Base-by-base conservation (phyloP, 2,888 invertebrate genomes). In the Margaritifera margaritifera region DNA sequence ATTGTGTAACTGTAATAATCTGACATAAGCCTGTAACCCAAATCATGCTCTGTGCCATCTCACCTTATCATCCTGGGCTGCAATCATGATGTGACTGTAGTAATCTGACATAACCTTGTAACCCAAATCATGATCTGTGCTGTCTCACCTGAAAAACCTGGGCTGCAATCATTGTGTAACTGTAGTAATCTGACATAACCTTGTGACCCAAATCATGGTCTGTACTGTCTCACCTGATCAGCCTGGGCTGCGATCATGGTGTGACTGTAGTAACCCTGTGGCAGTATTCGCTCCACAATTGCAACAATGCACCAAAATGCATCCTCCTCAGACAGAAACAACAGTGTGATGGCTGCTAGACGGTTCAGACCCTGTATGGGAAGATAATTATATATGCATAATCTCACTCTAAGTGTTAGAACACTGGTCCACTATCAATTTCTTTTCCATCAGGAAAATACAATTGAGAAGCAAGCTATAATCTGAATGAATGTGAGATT, bases 51-150 rank as follows among this genome's bases (percentile, higher is more conserved):
- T 20, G 53, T 61, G 24, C 19, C 22, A n/a, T 62, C 62, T 55
- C 60, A 91, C 92, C 89, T 92, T 92, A 84, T 92, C 92, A 11
- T n/a, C n/a, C n/a, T n/a, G n/a, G 18, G 92, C 91, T n/a, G 90
- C 92, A 53, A 90, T 83, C 62, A 92, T 84, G 20, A 90, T 90
- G 42, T 86, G 79, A 55, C 89, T 90, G 86, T 91, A 92, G 84
- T 92, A 92, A 61, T 91, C 90, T 22, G n/a, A 55, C 24, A 55
- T 18, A 55, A n/a, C n/a, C 55, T 22, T 55, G 8, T 22, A 55
- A 55, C 6, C 60, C 20, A 22, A 22, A 19, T 20, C 18, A 50
- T 25, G 52, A 22, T 56, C 18, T 8, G n/a, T 62, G 27, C n/a
- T n/a, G 20, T 62, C 62, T 55, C 60, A 91, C 92, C 89, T 92